Evolutionary conservation across 1,140 invertebrate genomes (phyloP).

Genomic region (Plutomurus gul): DNA sequence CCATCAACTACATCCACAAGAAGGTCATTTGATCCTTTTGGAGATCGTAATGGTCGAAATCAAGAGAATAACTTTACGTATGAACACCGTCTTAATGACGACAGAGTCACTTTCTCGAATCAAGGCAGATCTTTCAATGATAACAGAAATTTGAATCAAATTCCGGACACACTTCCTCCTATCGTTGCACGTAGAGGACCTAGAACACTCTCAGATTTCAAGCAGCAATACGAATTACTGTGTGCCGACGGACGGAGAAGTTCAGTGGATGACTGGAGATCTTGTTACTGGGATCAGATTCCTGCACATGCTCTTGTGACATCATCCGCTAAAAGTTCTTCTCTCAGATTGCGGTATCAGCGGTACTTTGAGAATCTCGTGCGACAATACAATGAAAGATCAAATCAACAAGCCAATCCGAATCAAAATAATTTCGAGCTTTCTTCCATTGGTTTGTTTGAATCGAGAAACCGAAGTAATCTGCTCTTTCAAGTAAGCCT

Average conservation of each 20-base stretch:
- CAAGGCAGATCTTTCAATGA: background rate
- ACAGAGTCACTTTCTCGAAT: background rate
- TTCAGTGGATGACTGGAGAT: conserved; percentile 71
- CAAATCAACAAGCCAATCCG: conserved; percentile 30
- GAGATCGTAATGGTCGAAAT: background rate
- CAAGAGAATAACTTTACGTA: background rate
- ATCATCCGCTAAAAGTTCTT: conserved; percentile 72
- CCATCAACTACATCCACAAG: background rate
- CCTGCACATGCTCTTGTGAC: conserved; percentile 86
- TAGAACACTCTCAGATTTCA: conserved; percentile 30
- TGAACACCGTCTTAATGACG: conserved; percentile 2
- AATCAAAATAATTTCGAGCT: conserved; percentile 55
- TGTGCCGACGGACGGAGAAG: conserved; percentile 79
- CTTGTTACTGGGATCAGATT: conserved; percentile 85
- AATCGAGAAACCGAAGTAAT: conserved; percentile 70
- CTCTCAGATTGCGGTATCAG: conserved; percentile 66
- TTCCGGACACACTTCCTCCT: background rate
- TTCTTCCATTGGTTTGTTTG: conserved; percentile 73
- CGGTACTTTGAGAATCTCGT: conserved; percentile 59
- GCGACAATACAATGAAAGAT: conserved; percentile 58
- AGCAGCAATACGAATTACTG: conserved; percentile 75
- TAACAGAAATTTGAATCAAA: background rate
- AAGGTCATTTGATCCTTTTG: background rate
- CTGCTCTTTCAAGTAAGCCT: conserved; percentile 68
- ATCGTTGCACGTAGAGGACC: background rate